phyloP scores from a whole-genome alignment of 2,888 invertebrate genomes.

The Lamproptera curius region DNA sequence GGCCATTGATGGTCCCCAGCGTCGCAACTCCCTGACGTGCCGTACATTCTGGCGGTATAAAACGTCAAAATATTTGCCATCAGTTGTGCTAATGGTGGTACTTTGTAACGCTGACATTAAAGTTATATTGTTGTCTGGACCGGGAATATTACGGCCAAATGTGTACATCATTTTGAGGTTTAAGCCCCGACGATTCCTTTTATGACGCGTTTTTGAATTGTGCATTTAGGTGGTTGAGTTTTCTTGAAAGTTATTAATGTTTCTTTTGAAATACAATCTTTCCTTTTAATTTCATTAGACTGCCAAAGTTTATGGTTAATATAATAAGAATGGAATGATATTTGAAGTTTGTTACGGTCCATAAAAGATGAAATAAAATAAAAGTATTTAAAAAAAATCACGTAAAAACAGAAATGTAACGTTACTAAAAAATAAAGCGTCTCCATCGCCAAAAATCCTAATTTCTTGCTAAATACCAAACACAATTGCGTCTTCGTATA shows the following conservation, averaged over 20 bases:
- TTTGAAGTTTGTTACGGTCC: no score
- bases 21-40: slow-evolving; percentile 64
- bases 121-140: slow-evolving; percentile 59
- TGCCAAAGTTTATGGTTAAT: no score
- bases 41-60: slow-evolving; percentile 58
- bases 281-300: no score
- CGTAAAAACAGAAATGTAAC: no score
- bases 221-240: neutral
- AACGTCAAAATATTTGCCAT: slow-evolving; percentile 76
- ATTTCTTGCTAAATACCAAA: slow-evolving; percentile 40
- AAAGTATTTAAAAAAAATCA: no score
- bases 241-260: no score
- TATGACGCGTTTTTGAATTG: neutral
- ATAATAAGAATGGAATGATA: no score
- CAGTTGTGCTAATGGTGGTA: slow-evolving; percentile 66
- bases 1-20: slow-evolving; percentile 58
- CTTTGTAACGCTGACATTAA: slow-evolving; percentile 62
- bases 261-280: no score
- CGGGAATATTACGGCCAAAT: slow-evolving; percentile 58
- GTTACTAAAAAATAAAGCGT: neutral
- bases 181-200: slow-evolving; percentile 17
- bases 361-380: no score
- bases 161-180: slow-evolving; percentile 44
- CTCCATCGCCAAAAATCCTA: slow-evolving; percentile 25
- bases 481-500: slow-evolving; percentile 46